Conservation (phyloP, 2,113 vertebrate species). For the Chelonoidis abingdonii region DNA sequence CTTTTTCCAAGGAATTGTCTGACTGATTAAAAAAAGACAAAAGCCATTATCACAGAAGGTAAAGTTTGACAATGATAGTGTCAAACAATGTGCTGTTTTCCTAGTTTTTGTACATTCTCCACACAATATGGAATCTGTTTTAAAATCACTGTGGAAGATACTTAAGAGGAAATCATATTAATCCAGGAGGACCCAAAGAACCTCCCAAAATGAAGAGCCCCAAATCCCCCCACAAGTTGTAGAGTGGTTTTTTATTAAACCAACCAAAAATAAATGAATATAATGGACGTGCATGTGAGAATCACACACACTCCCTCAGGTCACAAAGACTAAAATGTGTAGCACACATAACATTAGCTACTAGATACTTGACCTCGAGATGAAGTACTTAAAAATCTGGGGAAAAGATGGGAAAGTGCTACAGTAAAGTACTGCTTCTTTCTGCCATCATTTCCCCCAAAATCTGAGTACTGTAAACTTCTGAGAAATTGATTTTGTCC, state of each 20-base stretch:
- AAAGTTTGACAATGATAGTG: not conserved
- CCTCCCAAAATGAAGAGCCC: not conserved
- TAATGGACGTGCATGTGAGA: not conserved
- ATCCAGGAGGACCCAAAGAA: not conserved
- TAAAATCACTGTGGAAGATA: conserved; percentile 9
- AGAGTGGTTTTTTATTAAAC: not conserved
- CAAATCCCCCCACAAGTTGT: conserved; percentile 25
- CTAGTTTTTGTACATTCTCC: not conserved
- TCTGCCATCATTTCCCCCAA: not conserved
- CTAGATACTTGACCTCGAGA: not conserved
- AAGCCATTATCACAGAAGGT: not conserved
- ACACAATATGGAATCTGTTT: not conserved
- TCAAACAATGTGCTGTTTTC: not conserved
- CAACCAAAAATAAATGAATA: not conserved
- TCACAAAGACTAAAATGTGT: not conserved
- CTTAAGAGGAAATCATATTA: not conserved
- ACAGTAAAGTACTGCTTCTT: not conserved
- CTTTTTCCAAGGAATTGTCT: conserved; percentile 21
- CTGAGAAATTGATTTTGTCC: not conserved
- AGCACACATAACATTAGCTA: not conserved
- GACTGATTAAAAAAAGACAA: not conserved
- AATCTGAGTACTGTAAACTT: not conserved
- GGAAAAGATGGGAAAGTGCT: not conserved
- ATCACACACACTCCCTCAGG: not conserved
- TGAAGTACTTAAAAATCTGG: not conserved